Evolutionary conservation across 2,888 invertebrate genomes (phyloP).

Genomic region (Dione juno): DNA sequence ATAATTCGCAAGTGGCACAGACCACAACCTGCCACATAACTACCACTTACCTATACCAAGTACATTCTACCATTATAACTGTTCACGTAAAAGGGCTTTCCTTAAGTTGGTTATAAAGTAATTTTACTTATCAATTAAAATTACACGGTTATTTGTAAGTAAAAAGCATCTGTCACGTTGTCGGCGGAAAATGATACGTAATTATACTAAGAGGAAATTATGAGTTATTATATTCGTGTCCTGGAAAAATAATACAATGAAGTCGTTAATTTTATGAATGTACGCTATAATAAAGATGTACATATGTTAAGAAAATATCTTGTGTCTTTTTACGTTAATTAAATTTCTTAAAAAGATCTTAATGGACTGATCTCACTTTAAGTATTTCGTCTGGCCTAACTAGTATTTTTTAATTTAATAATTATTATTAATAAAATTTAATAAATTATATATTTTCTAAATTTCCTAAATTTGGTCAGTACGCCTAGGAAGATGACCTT

Average conservation of each 20-base stretch:
- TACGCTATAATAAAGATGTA: not conserved
- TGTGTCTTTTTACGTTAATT: no score
- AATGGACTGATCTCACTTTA: no score
- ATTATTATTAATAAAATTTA: no score
- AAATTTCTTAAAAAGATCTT: no score
- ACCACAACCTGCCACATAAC: slow-evolving; percentile 16
- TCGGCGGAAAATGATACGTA: slow-evolving; percentile 6
- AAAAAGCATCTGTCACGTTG: not conserved
- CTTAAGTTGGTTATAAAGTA: not conserved
- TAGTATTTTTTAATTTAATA: no score
- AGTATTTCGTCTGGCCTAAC: no score
- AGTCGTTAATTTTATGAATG: not conserved
- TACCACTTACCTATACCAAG: slow-evolving; percentile 7
- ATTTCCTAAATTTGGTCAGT: no score
- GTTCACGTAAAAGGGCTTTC: not conserved
- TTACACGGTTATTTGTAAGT: slow-evolving; percentile 10
- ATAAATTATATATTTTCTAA: no score
- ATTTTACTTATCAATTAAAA: slow-evolving; percentile 7
- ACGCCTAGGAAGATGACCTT: no score
- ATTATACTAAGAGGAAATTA: slow-evolving; percentile 7
- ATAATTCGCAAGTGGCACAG: slow-evolving; percentile 12
- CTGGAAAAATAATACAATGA: slow-evolving; percentile 21
- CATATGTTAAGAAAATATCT: no score
- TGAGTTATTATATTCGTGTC: slow-evolving; percentile 13
- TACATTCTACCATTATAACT: not conserved